Conservation (phyloP, 2,888 invertebrate genomes). For the Emesis russula region DNA sequence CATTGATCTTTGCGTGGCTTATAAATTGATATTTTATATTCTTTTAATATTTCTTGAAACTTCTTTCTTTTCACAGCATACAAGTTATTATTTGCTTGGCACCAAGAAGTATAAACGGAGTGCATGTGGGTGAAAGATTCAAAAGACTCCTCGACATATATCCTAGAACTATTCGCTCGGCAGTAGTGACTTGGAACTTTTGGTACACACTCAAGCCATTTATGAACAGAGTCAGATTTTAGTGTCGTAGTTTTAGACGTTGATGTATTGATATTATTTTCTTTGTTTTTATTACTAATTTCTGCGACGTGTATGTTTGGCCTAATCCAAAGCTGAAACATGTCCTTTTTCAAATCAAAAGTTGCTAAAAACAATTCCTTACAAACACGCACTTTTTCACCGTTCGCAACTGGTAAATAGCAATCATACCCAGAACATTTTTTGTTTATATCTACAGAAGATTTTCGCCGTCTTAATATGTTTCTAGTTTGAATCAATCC, state of each 20-base stretch:
- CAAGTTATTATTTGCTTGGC: not conserved
- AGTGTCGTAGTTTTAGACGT: no score
- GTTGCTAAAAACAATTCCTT: not conserved
- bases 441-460: not conserved
- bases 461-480: not conserved
- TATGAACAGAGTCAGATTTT: not conserved
- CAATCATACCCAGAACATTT: not conserved
- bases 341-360: not conserved
- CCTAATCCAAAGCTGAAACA: conserved; percentile 10
- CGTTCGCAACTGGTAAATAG: not conserved
- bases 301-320: conserved; percentile 9
- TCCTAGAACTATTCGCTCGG: conserved; percentile 10
- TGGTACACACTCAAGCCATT: not conserved
- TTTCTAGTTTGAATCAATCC: no score
- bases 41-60: not conserved
- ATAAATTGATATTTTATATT: no score
- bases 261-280: no score
- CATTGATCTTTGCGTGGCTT: conserved; percentile 30
- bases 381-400: not conserved
- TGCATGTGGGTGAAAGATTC: conserved; percentile 11
- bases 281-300: not conserved
- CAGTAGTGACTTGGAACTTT: conserved; percentile 32
- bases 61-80: not conserved
- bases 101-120: conserved; percentile 12
- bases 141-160: conserved; percentile 28